A percentile compares a stretch with the other conserved stretches of the same genome.
phyloP scores from a whole-genome alignment of 2,113 vertebrate species.

The Saiga tatarica region DNA sequence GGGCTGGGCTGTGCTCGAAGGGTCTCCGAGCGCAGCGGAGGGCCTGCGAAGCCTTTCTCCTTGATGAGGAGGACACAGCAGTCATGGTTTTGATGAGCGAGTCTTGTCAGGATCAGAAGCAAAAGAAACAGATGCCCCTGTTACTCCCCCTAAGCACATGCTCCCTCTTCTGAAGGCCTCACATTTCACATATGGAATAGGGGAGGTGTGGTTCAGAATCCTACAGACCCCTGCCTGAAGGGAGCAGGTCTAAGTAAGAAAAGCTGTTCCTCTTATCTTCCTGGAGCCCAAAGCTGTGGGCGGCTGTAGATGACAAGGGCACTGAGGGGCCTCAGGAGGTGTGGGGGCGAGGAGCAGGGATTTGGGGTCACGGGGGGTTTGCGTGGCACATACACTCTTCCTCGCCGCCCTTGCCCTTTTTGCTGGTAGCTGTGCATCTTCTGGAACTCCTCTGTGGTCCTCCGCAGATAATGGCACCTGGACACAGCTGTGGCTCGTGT shows the following conservation, averaged over 20 bases:
- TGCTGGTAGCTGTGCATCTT: not conserved
- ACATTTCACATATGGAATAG: not conserved
- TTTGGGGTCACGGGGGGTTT: not conserved
- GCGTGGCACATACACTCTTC: not conserved
- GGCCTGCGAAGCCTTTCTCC: not conserved
- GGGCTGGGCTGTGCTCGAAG: not conserved
- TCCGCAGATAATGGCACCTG: conserved; percentile 96
- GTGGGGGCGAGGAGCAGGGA: not conserved
- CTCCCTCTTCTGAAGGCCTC: not conserved
- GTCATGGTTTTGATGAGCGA: not conserved
- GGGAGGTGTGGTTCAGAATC: not conserved
- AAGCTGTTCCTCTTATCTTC: not conserved
- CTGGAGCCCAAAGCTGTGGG: not conserved
- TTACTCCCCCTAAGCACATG: not conserved
- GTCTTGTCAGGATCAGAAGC: not conserved
- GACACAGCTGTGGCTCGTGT: conserved; percentile 98
- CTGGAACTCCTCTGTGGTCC: not conserved
- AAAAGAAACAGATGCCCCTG: not conserved
- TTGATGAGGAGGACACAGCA: not conserved
- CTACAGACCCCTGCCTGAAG: not conserved
- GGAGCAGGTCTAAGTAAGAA: not conserved
- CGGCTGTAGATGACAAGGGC: not conserved
- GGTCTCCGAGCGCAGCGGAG: not conserved
- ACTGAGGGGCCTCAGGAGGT: not conserved
- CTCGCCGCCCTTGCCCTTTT: not conserved